Conservation (phyloP, 2,113 vertebrate species). For the Ardeotis arabs region DNA sequence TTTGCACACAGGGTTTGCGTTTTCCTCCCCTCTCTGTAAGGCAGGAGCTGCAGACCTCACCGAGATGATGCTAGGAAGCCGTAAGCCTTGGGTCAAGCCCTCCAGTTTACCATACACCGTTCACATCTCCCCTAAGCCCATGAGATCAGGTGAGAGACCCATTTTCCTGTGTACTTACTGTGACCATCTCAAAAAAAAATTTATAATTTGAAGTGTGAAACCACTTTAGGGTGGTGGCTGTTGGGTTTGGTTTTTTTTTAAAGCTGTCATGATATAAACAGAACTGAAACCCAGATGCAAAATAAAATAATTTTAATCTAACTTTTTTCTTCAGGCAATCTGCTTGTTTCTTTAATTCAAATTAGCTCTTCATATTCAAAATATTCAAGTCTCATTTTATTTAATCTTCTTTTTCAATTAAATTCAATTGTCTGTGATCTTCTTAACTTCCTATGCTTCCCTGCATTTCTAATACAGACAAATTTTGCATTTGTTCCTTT, state of each 20-base stretch:
- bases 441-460: conserved; percentile 43
- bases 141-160: not conserved
- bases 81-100: not conserved
- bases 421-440: conserved; percentile 68
- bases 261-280: not conserved
- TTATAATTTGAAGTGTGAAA: not conserved
- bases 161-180: not conserved
- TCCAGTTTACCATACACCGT: not conserved
- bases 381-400: conserved; percentile 55
- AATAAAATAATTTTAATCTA: not conserved
- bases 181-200: not conserved
- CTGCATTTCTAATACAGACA: conserved; percentile 6
- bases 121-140: not conserved
- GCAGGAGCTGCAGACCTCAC: rapidly evolving
- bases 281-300: not conserved
- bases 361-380: conserved; percentile 53
- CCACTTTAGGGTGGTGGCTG: not conserved
- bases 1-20: not conserved
- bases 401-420: conserved; percentile 72
- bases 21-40: not conserved
- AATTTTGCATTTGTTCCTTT: not conserved
- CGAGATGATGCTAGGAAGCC: not conserved
- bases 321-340: conserved; percentile 34
- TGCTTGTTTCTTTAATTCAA: conserved; percentile 41
- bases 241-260: not conserved